Evolutionary conservation across 2,113 vertebrate genomes (phyloP).

Genomic region (Campylomormyrus numenius): DNA sequence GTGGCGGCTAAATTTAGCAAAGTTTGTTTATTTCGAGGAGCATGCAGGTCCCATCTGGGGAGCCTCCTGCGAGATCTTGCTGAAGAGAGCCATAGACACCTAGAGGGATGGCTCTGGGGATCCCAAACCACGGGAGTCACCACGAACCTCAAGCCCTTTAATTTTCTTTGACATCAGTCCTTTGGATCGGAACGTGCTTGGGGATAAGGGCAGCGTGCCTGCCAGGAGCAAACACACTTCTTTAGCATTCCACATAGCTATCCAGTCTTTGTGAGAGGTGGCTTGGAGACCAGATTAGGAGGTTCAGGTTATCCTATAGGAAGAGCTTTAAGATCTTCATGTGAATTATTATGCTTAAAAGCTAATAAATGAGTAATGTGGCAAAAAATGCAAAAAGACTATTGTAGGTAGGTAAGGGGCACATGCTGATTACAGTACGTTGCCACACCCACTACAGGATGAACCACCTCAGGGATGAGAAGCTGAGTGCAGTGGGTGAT

Average conservation of each 20-base stretch:
- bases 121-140: constrained; percentile 15
- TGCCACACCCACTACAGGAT: too few relatives aligned
- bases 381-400: background rate
- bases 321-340: background rate
- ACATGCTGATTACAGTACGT: too few relatives aligned
- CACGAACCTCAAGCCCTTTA: constrained; percentile 39
- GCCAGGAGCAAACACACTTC: constrained; percentile 33
- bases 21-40: constrained; percentile 45
- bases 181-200: constrained; percentile 48
- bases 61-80: constrained; percentile 25
- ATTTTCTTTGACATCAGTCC: constrained; percentile 48
- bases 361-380: background rate
- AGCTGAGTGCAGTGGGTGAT: too few relatives aligned
- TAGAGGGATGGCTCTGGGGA: constrained; percentile 31
- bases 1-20: constrained; percentile 47
- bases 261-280: background rate
- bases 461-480: too few relatives aligned
- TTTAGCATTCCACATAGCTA: constrained; percentile 26
- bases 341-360: background rate
- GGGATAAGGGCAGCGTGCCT: constrained; percentile 37
- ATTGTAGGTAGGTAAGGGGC: too few relatives aligned
- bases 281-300: background rate
- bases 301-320: background rate
- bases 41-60: constrained; percentile 26
- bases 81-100: background rate